Evolutionary conservation across 2,888 invertebrate species (phyloP), one percentile per base, ranked within the genome.

Genomic region (Theretra japonica): DNA sequence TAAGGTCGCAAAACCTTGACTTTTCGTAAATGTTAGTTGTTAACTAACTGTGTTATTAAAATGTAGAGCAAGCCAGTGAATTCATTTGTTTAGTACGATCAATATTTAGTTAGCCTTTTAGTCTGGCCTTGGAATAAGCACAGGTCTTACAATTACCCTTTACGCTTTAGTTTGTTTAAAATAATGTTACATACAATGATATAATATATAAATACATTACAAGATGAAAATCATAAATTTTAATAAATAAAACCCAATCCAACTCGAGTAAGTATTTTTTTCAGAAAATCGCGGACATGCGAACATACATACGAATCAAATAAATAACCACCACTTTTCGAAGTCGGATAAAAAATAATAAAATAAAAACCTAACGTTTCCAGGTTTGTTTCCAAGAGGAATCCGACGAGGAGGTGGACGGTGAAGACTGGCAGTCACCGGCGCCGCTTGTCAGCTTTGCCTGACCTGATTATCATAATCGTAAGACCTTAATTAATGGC

Each of bases 331-430:
- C 11, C 11, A 41, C 15, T 11, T 41, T 11, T 11, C 11, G 15
- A 41, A 41, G 56, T 56, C n/a, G 56, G n/a, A 3, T 56, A n/a
- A 17, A 59, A 58, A 17, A 25, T 23, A 58, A 58, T 58, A 58
- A 58, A 15, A 25, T 33, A 30, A 2, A 23, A 41, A 2, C 4
- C n/a, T 19, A n/a, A 57, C 69, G 53, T 57, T 85, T 82, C 2
- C 80, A 94, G 94, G 93, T 92, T n/a, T 85, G 86, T 28, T 94
- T 94, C 76, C 88, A 87, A 17, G 90, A 90, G 21, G 93, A 93
- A 69, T 92, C 93, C 0, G 93, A 93, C 60, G 93, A 92, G 62
- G 92, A 92, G 72, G 76, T 83, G n/a, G 91, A 91, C 0, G 77
- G 75, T 6, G 91, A 90, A 56, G 87, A 89, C 57, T 93, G 91